phyloP scores from a whole-genome alignment of 2,113 vertebrate species.

The Neolamprologus fasciatus region DNA sequence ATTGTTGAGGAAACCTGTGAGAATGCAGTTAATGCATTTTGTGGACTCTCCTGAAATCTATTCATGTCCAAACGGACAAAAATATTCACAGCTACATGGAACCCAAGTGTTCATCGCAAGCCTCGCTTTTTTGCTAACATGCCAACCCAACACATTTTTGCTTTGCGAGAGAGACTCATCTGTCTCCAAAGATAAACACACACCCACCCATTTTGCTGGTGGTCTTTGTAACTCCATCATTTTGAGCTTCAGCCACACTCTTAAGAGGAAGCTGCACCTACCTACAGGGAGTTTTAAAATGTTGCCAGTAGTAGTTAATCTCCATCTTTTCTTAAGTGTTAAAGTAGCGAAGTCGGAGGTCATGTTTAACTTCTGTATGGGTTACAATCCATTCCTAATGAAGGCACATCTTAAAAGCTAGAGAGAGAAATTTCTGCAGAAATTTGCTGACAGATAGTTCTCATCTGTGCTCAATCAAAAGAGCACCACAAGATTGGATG shows the following conservation, averaged over 20 bases:
- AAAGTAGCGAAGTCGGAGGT: neutral
- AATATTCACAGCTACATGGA: neutral
- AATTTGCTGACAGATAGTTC: neutral
- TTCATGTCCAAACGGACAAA: neutral
- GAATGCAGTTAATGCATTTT: neutral
- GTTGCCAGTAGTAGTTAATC: neutral
- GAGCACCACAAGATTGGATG: neutral
- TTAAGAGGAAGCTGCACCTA: neutral
- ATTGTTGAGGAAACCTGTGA: slow-evolving; percentile 12
- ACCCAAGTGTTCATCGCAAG: neutral
- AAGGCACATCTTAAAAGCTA: neutral
- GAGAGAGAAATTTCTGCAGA: neutral
- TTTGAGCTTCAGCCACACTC: neutral
- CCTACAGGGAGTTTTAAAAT: neutral
- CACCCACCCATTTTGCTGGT: neutral
- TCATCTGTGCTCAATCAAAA: neutral
- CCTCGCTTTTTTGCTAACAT: neutral
- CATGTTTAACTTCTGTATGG: neutral
- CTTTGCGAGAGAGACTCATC: neutral
- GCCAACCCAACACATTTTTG: neutral
- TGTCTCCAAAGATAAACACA: neutral
- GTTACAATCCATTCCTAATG: neutral
- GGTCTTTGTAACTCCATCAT: neutral
- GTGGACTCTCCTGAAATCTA: neutral
- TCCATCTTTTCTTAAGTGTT: neutral